Conservation (phyloP, 2,797 vertebrate species). For the Hypotaenidia okinawae region DNA sequence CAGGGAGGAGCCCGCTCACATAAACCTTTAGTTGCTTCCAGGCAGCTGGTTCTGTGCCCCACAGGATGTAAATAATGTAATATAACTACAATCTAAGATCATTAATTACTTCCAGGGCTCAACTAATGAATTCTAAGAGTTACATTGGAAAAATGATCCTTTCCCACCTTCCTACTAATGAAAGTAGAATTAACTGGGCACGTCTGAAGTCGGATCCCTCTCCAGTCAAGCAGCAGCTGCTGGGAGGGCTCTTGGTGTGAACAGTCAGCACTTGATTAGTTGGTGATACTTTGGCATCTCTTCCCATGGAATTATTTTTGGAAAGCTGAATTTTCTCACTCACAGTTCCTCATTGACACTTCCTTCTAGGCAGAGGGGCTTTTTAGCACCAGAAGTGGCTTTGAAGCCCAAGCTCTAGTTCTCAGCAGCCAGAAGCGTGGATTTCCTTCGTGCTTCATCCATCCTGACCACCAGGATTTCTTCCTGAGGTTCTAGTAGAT, state of each 20-base stretch:
- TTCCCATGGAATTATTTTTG: neutral
- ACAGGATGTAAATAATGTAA: constrained; percentile 59
- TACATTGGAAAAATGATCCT: constrained; percentile 49
- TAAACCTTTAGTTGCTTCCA: neutral
- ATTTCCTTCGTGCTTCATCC: fast-evolving
- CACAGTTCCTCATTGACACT: neutral
- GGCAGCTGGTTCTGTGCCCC: constrained; percentile 11
- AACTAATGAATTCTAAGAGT: constrained; percentile 49
- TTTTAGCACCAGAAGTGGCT: neutral
- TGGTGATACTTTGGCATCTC: constrained; percentile 16
- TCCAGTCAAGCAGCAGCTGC: constrained; percentile 15
- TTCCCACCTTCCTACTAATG: constrained; percentile 29
- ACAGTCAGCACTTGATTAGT: neutral
- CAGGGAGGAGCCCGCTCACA: neutral
- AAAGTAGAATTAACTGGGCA: neutral
- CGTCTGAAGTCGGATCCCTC: neutral
- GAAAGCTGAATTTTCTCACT: neutral
- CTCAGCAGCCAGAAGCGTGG: neutral
- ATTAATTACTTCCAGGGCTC: constrained; percentile 34
- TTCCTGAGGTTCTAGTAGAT: neutral
- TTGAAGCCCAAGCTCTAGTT: neutral
- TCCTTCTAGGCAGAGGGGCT: neutral
- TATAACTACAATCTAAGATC: neutral
- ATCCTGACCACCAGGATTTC: neutral
- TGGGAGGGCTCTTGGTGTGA: neutral